Percentiles rank a stretch among this genome's conserved stretches.
These are phyloP conservation scores for Centrocercus urophasianus DNA, from an alignment of 2,113 vertebrate genomes.

Conservation along the genomic window DNA sequence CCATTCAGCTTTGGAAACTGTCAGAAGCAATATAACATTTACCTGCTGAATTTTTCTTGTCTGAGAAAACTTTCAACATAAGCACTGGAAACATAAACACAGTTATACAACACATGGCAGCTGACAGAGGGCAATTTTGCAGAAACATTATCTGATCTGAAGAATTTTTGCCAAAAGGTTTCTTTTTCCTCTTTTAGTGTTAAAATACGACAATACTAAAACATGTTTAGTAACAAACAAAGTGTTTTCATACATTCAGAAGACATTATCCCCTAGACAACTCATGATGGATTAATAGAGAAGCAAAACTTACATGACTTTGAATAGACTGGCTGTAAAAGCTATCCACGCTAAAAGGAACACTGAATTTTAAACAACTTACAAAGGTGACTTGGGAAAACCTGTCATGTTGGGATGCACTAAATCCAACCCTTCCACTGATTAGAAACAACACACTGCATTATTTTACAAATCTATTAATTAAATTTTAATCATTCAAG, in stretches of 20 bases:
- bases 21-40: neutral
- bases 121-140: neutral
- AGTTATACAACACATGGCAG: neutral
- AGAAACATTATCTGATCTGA: neutral
- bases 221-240: neutral
- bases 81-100: neutral
- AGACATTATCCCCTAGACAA: neutral
- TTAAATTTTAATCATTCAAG: neutral
- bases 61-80: neutral
- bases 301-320: neutral
- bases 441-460: neutral
- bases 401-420: neutral
- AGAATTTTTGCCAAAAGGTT: neutral
- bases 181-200: neutral
- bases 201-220: neutral
- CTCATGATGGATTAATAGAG: neutral
- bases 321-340: neutral
- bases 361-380: neutral
- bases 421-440: neutral
- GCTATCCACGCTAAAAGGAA: neutral
- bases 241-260: neutral
- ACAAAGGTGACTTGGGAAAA: neutral
- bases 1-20: neutral
- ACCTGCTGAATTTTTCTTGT: neutral
- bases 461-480: conserved; percentile 12